These are phyloP conservation scores for Hassar affinis DNA, from an alignment of 2,113 vertebrate species.

Conservation along the genomic window DNA sequence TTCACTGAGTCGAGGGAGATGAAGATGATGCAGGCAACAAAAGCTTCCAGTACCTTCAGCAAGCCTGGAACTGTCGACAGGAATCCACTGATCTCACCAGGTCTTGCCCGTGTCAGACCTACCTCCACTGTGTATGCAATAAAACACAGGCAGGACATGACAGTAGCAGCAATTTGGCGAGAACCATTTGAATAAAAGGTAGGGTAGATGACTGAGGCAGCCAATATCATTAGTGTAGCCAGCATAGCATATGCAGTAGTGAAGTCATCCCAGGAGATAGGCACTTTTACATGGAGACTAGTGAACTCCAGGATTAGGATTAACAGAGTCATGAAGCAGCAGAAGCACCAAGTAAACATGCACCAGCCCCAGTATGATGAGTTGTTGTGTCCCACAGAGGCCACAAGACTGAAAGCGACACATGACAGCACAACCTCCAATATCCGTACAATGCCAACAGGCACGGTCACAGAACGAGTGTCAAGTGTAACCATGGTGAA, in stretches of 20 bases:
- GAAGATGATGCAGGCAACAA: conserved; percentile 84
- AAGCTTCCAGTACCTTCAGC: conserved; percentile 85
- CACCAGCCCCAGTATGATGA: conserved; percentile 71
- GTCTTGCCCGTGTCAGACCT: conserved; percentile 73
- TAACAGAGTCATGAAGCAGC: conserved; percentile 74
- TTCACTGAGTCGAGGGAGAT: conserved; percentile 54
- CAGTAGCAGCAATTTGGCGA: conserved; percentile 65
- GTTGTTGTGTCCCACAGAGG: rapidly evolving
- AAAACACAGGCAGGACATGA: conserved; percentile 76
- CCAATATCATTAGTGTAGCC: conserved; percentile 78
- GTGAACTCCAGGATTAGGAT: conserved; percentile 78
- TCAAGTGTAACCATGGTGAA: conserved; percentile 55
- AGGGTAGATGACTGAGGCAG: conserved; percentile 79
- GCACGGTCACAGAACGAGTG: conserved; percentile 58
- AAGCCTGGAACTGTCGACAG: conserved; percentile 82
- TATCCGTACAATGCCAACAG: conserved; percentile 75
- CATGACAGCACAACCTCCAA: conserved; percentile 75
- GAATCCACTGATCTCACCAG: conserved; percentile 81
- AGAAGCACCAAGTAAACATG: conserved; percentile 87
- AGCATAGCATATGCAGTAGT: conserved; percentile 81
- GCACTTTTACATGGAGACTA: conserved; percentile 62
- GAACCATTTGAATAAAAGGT: conserved; percentile 40
- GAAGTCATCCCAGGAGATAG: conserved; percentile 85
- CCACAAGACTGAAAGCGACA: conserved; percentile 80
- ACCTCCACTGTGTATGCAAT: conserved; percentile 76